Evolutionary conservation across 2,113 vertebrate species (phyloP).

Genomic region (Spea multiplicata): DNA sequence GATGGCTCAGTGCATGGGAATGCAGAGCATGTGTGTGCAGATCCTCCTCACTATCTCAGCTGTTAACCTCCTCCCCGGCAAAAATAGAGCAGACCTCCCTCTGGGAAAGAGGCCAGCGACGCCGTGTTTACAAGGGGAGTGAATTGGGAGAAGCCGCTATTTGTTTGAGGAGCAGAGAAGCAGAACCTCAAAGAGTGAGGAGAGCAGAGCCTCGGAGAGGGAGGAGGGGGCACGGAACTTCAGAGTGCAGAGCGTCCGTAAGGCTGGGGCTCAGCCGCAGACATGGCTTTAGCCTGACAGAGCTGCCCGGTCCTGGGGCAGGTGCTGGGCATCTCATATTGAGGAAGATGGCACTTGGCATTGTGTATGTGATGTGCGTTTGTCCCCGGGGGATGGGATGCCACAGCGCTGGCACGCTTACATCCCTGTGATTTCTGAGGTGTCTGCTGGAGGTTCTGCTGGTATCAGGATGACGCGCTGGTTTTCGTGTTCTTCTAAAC

Average conservation of each 20-base stretch:
- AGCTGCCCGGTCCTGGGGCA: constrained; percentile 31
- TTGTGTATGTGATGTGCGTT: not conserved
- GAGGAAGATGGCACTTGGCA: constrained; percentile 10
- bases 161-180: constrained; percentile 26
- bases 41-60: constrained; percentile 43
- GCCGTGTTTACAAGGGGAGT: constrained; percentile 38
- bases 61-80: constrained; percentile 36
- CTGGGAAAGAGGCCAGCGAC: constrained; percentile 40
- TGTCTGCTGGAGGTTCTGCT: not conserved
- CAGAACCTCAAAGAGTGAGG: not conserved
- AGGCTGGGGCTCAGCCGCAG: not conserved
- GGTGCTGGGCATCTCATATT: not conserved
- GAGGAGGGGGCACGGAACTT: not conserved
- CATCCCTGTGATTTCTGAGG: not conserved
- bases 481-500: constrained; percentile 46
- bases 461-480: constrained; percentile 39
- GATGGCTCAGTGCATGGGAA: constrained; percentile 38
- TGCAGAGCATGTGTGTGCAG: constrained; percentile 43
- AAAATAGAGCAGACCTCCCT: constrained; percentile 42
- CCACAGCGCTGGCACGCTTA: not conserved
- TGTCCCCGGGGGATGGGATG: not conserved
- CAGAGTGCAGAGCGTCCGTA: not conserved
- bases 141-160: constrained; percentile 31
- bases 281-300: constrained; percentile 15
- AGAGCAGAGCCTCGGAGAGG: not conserved